These are phyloP conservation scores for Netelia melanura DNA, from an alignment of 2,888 invertebrate genomes.

Conservation along the genomic window DNA sequence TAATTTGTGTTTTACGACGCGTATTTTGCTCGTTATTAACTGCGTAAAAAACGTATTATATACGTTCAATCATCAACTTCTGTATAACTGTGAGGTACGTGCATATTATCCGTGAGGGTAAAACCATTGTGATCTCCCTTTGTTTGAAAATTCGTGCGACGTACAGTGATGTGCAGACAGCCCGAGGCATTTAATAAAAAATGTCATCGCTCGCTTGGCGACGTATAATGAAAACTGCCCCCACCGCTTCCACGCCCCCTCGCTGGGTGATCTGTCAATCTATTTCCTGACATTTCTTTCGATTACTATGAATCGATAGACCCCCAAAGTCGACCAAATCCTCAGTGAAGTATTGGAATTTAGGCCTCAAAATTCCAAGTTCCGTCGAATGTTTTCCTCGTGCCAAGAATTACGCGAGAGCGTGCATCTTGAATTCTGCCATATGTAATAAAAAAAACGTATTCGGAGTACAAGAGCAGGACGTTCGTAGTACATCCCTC, in stretches of 20 bases:
- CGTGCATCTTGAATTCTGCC: constrained; percentile 62
- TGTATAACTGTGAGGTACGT: constrained; percentile 74
- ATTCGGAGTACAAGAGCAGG: constrained; percentile 45
- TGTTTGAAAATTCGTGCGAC: neutral
- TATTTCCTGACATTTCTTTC: constrained; percentile 69
- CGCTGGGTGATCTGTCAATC: constrained; percentile 76
- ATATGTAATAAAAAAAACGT: constrained; percentile 72
- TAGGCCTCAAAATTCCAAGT: constrained; percentile 75
- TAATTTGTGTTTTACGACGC: constrained; percentile 79
- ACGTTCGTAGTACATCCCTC: constrained; percentile 66
- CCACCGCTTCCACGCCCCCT: constrained; percentile 7
- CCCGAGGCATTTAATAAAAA: constrained; percentile 32
- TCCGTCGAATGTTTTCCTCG: constrained; percentile 50
- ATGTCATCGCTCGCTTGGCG: constrained; percentile 58
- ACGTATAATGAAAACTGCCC: constrained; percentile 75
- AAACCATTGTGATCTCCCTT: constrained; percentile 59
- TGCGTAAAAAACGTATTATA: constrained; percentile 79
- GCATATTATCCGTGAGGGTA: constrained; percentile 35
- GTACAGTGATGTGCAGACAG: constrained; percentile 21
- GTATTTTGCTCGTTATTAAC: constrained; percentile 76
- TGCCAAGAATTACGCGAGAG: constrained; percentile 4
- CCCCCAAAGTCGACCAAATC: constrained; percentile 70
- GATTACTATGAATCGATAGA: constrained; percentile 73
- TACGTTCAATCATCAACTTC: constrained; percentile 69
- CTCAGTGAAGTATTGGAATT: constrained; percentile 65